Base-by-base conservation (phyloP, 1,140 invertebrate species). In the Brachionus plicatilis region DNA sequence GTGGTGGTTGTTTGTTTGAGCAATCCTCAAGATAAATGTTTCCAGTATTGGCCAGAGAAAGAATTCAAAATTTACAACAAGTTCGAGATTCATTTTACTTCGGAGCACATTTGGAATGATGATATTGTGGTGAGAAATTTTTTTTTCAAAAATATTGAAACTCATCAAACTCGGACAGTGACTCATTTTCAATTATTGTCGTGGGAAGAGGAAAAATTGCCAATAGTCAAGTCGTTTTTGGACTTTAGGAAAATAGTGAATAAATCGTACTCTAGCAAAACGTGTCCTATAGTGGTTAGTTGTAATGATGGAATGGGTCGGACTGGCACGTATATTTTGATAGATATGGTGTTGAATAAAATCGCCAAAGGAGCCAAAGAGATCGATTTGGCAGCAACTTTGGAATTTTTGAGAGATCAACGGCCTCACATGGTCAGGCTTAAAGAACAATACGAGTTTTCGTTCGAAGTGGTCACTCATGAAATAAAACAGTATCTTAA, bases 171-270 rank as follows among this genome's bases (percentile, higher is more conserved):
- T 0, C 92, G 97, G 41, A 99, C 98, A 0, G 96, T 99, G 24
- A 99, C 98, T 0, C 97, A 99, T 90, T 99, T 99, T 92, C 97
- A 99, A 89, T 99, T 97, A 92, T 90, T 98, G 37, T 95, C 96
- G 79, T 99, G 98, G 97, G 94, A 95, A 0, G 95, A 98, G 87
- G 93, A 94, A 86, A 93, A 93, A 11, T 93, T 98, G 24, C 97
- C 98, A 1, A 91, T 92, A 7, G 94, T 94, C 4, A 99, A 99
- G 90, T 93, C 96, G 82, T 91, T 99, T 29, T 91, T 99, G 6
- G 97, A 99, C 91, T 99, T 99, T 90, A 92, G 96, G 89, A 93
- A 97, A 88, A 99, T 99, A 92, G 96, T 99, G 85, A 99, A 99
- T 91, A 99, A 99, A 89, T 98, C 96, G 0, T 99, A 98, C 91